Evolutionary conservation across 2,113 vertebrate genomes (phyloP).

Genomic region (Poecilia latipinna): DNA sequence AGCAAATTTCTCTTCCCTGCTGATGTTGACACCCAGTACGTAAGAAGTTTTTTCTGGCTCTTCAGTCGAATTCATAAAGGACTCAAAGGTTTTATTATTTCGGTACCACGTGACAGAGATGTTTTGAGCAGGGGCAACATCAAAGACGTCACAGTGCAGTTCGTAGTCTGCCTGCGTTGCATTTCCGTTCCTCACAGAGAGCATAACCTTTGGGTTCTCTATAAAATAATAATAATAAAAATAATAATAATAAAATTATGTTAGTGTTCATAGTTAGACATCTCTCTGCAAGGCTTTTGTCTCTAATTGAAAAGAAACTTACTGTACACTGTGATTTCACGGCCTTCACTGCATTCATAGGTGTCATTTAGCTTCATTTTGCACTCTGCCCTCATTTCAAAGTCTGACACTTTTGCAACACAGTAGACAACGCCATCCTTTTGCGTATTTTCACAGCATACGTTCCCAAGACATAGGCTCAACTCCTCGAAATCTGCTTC

Average conservation of each 20-base stretch:
- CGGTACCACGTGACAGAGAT: conserved; percentile 62
- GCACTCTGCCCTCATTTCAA: conserved; percentile 37
- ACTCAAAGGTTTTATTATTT: fast-evolving
- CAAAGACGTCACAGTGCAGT: conserved; percentile 69
- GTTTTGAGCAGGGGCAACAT: conserved; percentile 48
- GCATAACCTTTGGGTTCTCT: conserved; percentile 57
- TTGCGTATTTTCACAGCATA: fast-evolving
- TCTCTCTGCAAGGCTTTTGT: background rate
- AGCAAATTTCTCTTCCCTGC: conserved; percentile 23
- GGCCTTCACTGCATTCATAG: conserved; percentile 1
- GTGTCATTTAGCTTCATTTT: background rate
- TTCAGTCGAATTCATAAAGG: background rate
- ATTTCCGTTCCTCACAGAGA: fast-evolving
- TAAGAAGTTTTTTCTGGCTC: conserved; percentile 6
- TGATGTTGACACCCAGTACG: fast-evolving
- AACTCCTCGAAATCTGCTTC: fast-evolving
- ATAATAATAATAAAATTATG: background rate
- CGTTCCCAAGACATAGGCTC: conserved; percentile 5
- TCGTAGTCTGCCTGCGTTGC: conserved; percentile 10
- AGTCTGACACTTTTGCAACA: background rate
- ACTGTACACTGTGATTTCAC: conserved; percentile 62
- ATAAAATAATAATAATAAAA: background rate
- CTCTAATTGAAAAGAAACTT: conserved; percentile 41
- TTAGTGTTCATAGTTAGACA: background rate
- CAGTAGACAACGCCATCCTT: fast-evolving